Evolutionary conservation across 2,113 vertebrate species (phyloP), one percentile per base, ranked within the genome.

Genomic region (Pao palembangensis): DNA sequence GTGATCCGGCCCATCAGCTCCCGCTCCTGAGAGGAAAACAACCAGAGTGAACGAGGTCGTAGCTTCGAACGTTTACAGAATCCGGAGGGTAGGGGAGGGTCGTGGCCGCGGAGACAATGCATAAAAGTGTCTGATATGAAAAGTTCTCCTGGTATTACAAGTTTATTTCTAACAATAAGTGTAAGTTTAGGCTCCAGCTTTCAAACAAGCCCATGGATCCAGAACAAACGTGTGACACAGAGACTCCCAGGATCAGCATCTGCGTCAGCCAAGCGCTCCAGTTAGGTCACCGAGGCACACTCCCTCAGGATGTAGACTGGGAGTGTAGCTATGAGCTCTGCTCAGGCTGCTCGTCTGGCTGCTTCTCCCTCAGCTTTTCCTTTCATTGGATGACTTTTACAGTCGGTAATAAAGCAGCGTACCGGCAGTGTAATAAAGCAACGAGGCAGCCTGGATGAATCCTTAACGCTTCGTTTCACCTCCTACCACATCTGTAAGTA

Each of bases 1-100:
- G 92, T 88, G 88, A 95, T 92, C 68, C 92, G 91, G 51, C 92
- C 92, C 63, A 97, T 55, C 81, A 96, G 90, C 72, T 98, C 95
- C 3, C 92, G 90, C 81, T 98, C 94, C 97, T 70, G 19, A 0
- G 73, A 47, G 25, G 25, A 28, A 28, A 28, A 28, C 25, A 28
- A 28, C 25, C 21, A 6, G 25, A 28, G 5, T 28, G 42, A n/a
- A n/a, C n/a, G n/a, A n/a, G n/a, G n/a, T n/a, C n/a, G n/a, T n/a
- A n/a, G n/a, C n/a, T n/a, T n/a, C n/a, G n/a, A n/a, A n/a, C n/a
- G n/a, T n/a, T n/a, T n/a, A n/a, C 11, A 44, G 12, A 44, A 7
- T 7, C 12, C 12, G 42, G 12, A 44, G 42, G 42, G 15, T n/a
- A 44, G 11, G 42, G 15, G 4, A 11, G 42, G 15, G 12, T 44